Conservation (phyloP, 2,888 invertebrate species). For the Diarsia dahlii region DNA sequence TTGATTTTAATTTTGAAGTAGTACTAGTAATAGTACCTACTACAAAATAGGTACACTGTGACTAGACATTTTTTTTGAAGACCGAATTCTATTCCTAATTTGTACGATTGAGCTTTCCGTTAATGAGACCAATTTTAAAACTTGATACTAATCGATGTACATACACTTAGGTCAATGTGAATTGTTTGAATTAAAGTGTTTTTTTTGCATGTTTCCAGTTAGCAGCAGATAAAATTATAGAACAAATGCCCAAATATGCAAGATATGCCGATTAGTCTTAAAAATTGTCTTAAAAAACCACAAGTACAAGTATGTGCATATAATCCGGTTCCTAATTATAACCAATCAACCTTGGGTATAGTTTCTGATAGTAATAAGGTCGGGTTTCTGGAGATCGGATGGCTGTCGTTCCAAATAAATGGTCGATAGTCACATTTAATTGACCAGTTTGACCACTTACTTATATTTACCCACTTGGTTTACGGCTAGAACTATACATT, state of each 20-base stretch:
- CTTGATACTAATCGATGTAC: not conserved
- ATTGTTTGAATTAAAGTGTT: not conserved
- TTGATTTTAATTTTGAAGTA: too few relatives aligned
- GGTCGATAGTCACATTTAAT: not conserved
- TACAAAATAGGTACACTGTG: too few relatives aligned
- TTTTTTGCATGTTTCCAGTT: too few relatives aligned
- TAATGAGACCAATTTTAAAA: not conserved
- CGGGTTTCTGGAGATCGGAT: conserved; percentile 12
- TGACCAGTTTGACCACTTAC: not conserved
- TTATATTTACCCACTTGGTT: too few relatives aligned
- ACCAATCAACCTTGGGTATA: not conserved
- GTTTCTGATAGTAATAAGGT: conserved; percentile 13
- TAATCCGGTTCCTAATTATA: not conserved
- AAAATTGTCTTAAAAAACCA: not conserved
- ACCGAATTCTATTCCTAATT: not conserved
- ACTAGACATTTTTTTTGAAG: not conserved
- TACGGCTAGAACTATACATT: too few relatives aligned
- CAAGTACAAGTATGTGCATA: not conserved
- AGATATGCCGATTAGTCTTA: not conserved
- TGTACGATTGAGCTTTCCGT: not conserved
- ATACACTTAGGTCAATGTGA: not conserved
- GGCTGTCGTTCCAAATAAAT: not conserved
- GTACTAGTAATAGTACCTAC: too few relatives aligned
- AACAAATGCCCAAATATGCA: not conserved
- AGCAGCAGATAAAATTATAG: too few relatives aligned